phyloP scores from a whole-genome alignment of 2,113 vertebrate genomes.

The Channa argus region DNA sequence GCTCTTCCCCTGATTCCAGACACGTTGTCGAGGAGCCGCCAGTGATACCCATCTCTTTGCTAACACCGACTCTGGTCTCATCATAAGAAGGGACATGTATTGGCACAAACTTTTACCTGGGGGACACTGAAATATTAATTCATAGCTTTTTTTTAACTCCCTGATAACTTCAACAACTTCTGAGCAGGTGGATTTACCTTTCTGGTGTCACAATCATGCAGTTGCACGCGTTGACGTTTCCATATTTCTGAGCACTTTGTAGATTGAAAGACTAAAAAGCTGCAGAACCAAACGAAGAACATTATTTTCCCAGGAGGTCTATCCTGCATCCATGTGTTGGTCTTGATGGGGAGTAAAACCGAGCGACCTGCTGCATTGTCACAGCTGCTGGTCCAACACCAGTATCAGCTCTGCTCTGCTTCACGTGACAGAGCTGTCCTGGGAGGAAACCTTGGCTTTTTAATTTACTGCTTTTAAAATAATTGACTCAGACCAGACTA shows the following conservation, averaged over 20 bases:
- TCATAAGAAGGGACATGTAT: background rate
- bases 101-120: background rate
- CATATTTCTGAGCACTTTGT: too few relatives aligned
- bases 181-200: too few relatives aligned
- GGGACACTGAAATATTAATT: background rate
- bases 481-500: background rate
- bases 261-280: background rate
- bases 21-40: slow-evolving; percentile 21
- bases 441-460: slow-evolving; percentile 7
- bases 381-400: slow-evolving; percentile 39
- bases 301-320: background rate
- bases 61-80: slow-evolving; percentile 17
- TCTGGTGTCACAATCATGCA: too few relatives aligned
- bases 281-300: background rate
- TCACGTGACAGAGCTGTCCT: slow-evolving; percentile 29
- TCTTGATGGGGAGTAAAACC: background rate
- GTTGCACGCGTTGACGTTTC: too few relatives aligned
- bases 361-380: slow-evolving; percentile 16
- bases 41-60: slow-evolving; percentile 41
- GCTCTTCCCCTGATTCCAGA: slow-evolving; percentile 28
- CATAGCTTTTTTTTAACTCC: background rate
- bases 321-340: too few relatives aligned
- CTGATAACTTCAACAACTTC: too few relatives aligned
- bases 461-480: slow-evolving; percentile 34
- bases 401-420: slow-evolving; percentile 38